Evolutionary conservation across 2,113 vertebrate genomes (phyloP), one percentile per base, ranked within the genome.

Genomic region (Helogale parvula): DNA sequence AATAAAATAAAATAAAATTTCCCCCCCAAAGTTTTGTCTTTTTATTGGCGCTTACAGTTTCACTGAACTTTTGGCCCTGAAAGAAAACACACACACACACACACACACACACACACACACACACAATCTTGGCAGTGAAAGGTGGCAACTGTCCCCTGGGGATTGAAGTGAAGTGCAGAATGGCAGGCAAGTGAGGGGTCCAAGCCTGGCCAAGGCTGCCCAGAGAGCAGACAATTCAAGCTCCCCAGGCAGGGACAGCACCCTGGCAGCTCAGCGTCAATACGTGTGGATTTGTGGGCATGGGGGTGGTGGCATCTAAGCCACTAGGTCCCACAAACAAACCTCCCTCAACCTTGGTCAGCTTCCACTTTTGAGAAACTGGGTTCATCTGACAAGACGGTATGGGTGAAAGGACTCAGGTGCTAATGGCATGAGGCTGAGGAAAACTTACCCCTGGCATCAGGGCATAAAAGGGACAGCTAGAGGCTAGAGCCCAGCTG

Each of bases 31-130:
- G 94, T 98, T 90, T 14, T 54, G 89, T 79, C 66, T 45, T 94
- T 96, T 97, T 95, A 96, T 96, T 98, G 96, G 52, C 91, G 94
- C 90, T 97, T 96, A 52, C 3, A 95, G 92, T 89, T 10, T 0
- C 4, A 52, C 5, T 81, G 0, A 35, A 96, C 94, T 85, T 98
- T 98, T 98, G 98, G 98, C 98, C 97, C 90, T 66, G 0, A 89
- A 94, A 91, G 52, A 85, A 90, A 80, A 79, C 0, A 29, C 16
- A 41, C 17, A 77, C 80, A 76, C 45, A 45, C 19, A 17, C 45
- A 47, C 19, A 19, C 19, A 47, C 50, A 41, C 41, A 83, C 47
- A 50, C 10, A 50, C 47, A 50, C 47, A 50, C 47, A 50, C 10
- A 27, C 66, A 54, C 14, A 88, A 60, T 5, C 57, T 90, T 99